Conservation (phyloP, 2,797 vertebrate genomes). For the Gadopsis marmoratus region DNA sequence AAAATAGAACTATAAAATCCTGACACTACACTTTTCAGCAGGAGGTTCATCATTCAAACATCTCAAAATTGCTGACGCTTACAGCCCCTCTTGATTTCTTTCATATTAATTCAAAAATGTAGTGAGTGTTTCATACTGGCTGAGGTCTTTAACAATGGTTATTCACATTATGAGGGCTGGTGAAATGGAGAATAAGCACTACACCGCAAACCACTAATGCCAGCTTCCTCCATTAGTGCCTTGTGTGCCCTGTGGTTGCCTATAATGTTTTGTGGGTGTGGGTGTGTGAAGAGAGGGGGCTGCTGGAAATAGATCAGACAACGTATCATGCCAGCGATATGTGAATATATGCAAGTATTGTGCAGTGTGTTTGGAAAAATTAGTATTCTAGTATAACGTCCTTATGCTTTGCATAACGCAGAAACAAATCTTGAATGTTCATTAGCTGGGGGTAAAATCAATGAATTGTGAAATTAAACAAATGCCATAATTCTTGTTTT, state of each 20-base stretch:
- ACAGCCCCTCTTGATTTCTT: background rate
- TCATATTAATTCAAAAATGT: background rate
- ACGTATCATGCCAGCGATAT: slow-evolving; percentile 37
- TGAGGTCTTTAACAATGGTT: slow-evolving; percentile 4
- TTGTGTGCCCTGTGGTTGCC: slow-evolving; percentile 7
- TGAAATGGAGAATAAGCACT: slow-evolving; percentile 20
- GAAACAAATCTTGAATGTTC: slow-evolving; percentile 1
- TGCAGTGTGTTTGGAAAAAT: background rate
- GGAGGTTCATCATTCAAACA: slow-evolving; percentile 15
- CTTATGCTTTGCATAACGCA: background rate
- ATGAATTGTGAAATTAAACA: slow-evolving; percentile 32
- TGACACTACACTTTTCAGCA: background rate
- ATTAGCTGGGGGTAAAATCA: slow-evolving; percentile 19
- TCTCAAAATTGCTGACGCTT: background rate
- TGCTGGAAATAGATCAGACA: slow-evolving; percentile 53
- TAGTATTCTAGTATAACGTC: background rate
- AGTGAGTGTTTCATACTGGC: background rate
- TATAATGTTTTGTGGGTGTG: slow-evolving; percentile 31
- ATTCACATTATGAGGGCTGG: background rate
- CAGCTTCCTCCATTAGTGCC: slow-evolving; percentile 23
- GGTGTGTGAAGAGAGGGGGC: slow-evolving; percentile 40
- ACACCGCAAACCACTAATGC: slow-evolving; percentile 11
- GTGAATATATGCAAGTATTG: slow-evolving; percentile 5
- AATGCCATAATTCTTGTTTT: slow-evolving; percentile 30
- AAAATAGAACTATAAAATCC: slow-evolving; percentile 26